phyloP scores from a whole-genome alignment of 1,140 invertebrate genomes.

The Nasonia vitripennis region DNA sequence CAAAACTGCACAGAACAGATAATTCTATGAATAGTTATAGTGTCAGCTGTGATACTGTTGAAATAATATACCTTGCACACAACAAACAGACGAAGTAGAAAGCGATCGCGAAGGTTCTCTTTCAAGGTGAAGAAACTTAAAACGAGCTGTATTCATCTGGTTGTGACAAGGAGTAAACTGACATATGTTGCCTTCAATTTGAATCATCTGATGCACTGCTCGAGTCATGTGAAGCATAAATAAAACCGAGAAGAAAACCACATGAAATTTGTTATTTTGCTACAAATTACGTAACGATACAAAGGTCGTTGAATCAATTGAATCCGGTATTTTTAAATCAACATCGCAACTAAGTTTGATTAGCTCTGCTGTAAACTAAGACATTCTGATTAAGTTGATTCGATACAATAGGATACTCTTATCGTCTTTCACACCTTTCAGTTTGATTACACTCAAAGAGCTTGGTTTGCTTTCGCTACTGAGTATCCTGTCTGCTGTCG shows the following conservation, averaged over 20 bases:
- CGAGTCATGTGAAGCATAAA: not conserved
- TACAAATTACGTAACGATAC: not conserved
- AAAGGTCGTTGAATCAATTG: too few species aligned
- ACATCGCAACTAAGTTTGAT: not conserved
- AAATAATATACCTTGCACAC: too few species aligned
- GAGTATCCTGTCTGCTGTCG: not conserved
- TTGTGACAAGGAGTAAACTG: not conserved
- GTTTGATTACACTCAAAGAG: not conserved
- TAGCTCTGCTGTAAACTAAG: not conserved
- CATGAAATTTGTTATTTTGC: not conserved
- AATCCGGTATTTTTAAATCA: not conserved
- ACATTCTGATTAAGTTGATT: not conserved
- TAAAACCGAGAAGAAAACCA: not conserved
- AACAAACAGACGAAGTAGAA: not conserved
- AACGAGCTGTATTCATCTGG: not conserved
- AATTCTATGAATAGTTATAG: too few species aligned
- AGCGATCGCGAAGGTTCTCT: not conserved
- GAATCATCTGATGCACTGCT: not conserved
- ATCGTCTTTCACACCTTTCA: constrained; percentile 11
- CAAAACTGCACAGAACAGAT: too few species aligned
- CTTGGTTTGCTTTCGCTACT: not conserved
- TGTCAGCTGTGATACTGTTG: too few species aligned
- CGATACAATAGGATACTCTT: constrained; percentile 12
- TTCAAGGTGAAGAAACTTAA: not conserved
- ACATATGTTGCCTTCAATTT: not conserved